Conservation (phyloP, 1,140 invertebrate genomes). For the Penaeus vannamei region DNA sequence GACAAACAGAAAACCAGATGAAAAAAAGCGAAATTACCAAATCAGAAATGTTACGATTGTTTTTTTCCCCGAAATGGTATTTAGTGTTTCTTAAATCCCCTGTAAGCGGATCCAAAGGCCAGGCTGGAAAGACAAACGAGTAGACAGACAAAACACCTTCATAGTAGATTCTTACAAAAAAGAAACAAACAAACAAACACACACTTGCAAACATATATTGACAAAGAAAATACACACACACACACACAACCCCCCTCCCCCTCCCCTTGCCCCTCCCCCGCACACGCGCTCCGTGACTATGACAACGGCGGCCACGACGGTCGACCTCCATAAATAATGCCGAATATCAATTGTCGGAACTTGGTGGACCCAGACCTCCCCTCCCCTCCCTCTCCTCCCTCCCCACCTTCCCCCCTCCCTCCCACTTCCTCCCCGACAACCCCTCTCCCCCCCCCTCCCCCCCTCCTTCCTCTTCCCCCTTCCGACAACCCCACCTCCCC, state of each 20-base stretch:
- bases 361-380: neutral
- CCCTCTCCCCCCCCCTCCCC: neutral
- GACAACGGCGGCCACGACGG: conserved; percentile 9
- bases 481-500: neutral
- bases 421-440: neutral
- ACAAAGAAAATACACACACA: neutral
- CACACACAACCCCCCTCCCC: too few species aligned
- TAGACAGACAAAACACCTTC: neutral
- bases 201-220: conserved; percentile 28
- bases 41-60: too few species aligned
- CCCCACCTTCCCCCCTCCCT: neutral
- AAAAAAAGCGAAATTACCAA: too few species aligned
- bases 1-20: too few species aligned
- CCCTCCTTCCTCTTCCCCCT: neutral
- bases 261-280: neutral
- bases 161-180: too few species aligned
- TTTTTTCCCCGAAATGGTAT: too few species aligned
- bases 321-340: neutral
- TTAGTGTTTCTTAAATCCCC: too few species aligned
- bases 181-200: neutral
- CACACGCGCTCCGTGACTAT: conserved; percentile 11
- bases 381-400: neutral
- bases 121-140: neutral
- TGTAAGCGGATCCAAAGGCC: too few species aligned
- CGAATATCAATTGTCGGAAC: conserved; percentile 2